These are phyloP conservation scores for Athetis lepigone DNA, from an alignment of 2,888 invertebrate genomes.

Conservation along the genomic window DNA sequence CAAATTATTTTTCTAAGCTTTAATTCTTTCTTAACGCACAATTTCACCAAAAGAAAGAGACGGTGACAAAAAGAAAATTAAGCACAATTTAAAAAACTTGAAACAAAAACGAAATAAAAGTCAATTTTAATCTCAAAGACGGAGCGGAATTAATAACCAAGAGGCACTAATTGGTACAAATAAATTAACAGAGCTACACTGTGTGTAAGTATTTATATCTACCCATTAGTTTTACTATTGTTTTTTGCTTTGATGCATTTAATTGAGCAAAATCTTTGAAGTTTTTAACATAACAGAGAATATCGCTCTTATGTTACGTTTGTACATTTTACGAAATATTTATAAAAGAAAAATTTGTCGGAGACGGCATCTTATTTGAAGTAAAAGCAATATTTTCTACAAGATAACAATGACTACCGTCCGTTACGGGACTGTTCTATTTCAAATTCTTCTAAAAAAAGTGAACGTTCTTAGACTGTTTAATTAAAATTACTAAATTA, in stretches of 20 bases:
- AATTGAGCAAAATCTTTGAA: constrained; percentile 26
- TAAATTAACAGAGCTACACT: constrained; percentile 23
- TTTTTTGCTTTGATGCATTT: constrained; percentile 17
- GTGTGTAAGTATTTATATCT: constrained; percentile 21
- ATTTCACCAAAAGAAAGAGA: not conserved
- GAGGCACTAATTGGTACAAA: constrained; percentile 21
- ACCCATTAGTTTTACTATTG: constrained; percentile 26
- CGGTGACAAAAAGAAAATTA: not conserved
- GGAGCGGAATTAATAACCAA: constrained; percentile 36
- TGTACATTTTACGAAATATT: too few species aligned
- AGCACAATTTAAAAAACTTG: not conserved
- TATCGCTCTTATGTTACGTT: too few species aligned
- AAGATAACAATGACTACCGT: too few species aligned
- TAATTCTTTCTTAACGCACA: not conserved
- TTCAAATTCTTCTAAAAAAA: too few species aligned
- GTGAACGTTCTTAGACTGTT: too few species aligned
- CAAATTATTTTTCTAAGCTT: too few species aligned
- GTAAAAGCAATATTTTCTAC: too few species aligned
- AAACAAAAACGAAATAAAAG: not conserved
- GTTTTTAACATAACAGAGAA: constrained; percentile 7
- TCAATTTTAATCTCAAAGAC: constrained; percentile 1
- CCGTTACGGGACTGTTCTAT: too few species aligned
- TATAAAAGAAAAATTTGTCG: too few species aligned
- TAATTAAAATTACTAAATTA: too few species aligned
- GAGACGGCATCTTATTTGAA: too few species aligned